These are phyloP conservation scores for Papilio helenus DNA, from an alignment of 1,140 invertebrate genomes.

Conservation along the genomic window DNA sequence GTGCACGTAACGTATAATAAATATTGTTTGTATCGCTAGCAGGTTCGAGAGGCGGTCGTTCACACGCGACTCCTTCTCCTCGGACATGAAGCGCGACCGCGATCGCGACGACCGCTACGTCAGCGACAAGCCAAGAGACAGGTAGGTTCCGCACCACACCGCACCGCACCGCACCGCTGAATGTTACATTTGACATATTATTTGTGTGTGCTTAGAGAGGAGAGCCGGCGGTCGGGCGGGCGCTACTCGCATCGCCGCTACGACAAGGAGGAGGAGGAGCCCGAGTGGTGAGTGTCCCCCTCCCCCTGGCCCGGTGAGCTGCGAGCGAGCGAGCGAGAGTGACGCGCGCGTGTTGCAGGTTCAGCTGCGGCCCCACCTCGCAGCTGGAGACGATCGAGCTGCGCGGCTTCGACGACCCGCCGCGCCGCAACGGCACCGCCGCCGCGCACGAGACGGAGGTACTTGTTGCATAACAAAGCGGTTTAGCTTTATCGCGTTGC, in stretches of 20 bases:
- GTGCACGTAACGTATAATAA: not conserved
- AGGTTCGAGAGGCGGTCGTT: slow-evolving; percentile 84
- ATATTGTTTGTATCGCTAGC: not conserved
- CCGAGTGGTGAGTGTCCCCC: slow-evolving; percentile 69
- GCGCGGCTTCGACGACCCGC: slow-evolving; percentile 93
- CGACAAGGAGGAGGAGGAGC: slow-evolving; percentile 82
- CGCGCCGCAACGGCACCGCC: slow-evolving; percentile 76
- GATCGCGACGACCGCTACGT: slow-evolving; percentile 81
- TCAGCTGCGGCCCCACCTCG: slow-evolving; percentile 93
- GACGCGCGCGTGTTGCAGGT: slow-evolving; percentile 76
- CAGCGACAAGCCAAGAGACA: slow-evolving; percentile 77
- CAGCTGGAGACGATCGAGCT: slow-evolving; percentile 97
- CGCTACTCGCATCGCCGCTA: slow-evolving; percentile 76
- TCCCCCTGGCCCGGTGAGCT: too few species aligned
- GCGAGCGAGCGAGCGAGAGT: too few species aligned
- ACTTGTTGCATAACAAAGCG: not conserved
- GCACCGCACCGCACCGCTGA: not conserved
- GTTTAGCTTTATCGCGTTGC: too few species aligned
- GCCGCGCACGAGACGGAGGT: slow-evolving; percentile 63
- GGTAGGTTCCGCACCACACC: slow-evolving; percentile 48
- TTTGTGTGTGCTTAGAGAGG: slow-evolving; percentile 58
- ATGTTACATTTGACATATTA: too few species aligned
- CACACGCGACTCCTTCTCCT: slow-evolving; percentile 82
- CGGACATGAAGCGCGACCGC: slow-evolving; percentile 79
- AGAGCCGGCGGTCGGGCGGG: slow-evolving; percentile 76